Base-by-base conservation (phyloP, 2,797 vertebrate genomes). In the Anolis apletophallus region DNA sequence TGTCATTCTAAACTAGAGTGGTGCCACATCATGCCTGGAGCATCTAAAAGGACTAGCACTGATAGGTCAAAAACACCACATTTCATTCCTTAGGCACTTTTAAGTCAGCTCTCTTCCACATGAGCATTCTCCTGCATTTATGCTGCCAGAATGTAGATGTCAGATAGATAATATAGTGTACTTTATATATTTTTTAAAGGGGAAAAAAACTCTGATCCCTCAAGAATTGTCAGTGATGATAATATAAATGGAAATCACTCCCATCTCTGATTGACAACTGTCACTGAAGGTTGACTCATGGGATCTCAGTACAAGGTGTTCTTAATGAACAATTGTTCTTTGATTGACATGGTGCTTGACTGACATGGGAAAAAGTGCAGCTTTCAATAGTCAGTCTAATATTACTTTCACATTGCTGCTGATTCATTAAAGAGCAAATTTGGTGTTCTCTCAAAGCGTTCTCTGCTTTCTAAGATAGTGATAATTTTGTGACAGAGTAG, bases 51-150 rank as follows among this genome's bases (percentile, higher is more conserved):
- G 69, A 52, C 11, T 88, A 80, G 85, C 13, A 71, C 21, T 80
- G 84, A 85, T 86, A 94, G 92, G 81, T 93, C 88, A 94, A 84
- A 69, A 88, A 93, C 36, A 55, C 40, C 87, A 89, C 93, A 79
- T 93, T 94, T 91, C 74, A 72, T 75, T 80, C 88, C 93, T 91
- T 1, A 2, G 90, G 83, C 80, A 64, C 14, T 84, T 79, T 29
- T 89, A 94, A 93, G 13, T 94, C 68, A 26, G 54, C 3, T 1
- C 86, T 52, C 29, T 87, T 93, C 76, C 85, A 90, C 57, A 91
- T 50, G 86, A 57, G 64, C 68, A 59, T 86, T 91, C 83, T 95
- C 94, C 93, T 1, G 1, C 21, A 86, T 84, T 90, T 87, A 78
- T 84, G 5, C 5, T 40, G 67, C 14, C 36, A 87, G 19, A 83